Base-by-base conservation (phyloP, 2,888 invertebrate genomes). In the Hipparchia sbordonii region DNA sequence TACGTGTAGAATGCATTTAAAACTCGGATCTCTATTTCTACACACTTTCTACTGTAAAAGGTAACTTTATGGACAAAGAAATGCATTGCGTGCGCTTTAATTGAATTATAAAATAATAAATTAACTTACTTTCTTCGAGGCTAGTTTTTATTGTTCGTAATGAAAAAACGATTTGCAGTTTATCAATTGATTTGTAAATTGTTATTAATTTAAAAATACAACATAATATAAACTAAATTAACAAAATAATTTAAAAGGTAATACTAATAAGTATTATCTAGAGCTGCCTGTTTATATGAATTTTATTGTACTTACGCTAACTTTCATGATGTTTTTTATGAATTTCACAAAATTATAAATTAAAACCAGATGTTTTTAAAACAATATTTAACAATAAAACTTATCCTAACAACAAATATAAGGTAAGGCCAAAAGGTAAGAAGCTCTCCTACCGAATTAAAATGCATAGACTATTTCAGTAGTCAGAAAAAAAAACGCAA, bases 41-140 rank as follows among this genome's bases (percentile, higher is more conserved):
- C 23, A 60, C 48, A 68, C 12, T 51, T 57, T 63, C 10, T 2
- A 48, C 62, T 6, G 10, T 61, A 61, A 57, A 48, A 12, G 61
- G 33, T 61, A 13, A 57, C 9, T 12, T 46, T 9, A 4, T 7
- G 39, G 12, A 60, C 33, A 23, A 46, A 48, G 13, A 56, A 63
- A 68, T 57, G 39, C 54, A 61, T 62, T 57, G 33, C 54, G 7
- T 46, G 60, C 33, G 70, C 57, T 33, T 46, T 69, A 74, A 57
- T 62, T 65, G 76, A 70, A 61, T 61, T 33, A 62, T 56, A 62
- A 62, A 67, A 72, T 52, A 68, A 68, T 73, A 45, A 39, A 60
- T 3, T 8, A 13, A 6, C 56, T 13, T 23, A 56, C 56, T 57
- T 57, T 9, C 13, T 9, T 56, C 7, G 13, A 13, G 57, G 23